Conservation (phyloP, 2,797 vertebrate genomes). For the Taeniopygia guttata region DNA sequence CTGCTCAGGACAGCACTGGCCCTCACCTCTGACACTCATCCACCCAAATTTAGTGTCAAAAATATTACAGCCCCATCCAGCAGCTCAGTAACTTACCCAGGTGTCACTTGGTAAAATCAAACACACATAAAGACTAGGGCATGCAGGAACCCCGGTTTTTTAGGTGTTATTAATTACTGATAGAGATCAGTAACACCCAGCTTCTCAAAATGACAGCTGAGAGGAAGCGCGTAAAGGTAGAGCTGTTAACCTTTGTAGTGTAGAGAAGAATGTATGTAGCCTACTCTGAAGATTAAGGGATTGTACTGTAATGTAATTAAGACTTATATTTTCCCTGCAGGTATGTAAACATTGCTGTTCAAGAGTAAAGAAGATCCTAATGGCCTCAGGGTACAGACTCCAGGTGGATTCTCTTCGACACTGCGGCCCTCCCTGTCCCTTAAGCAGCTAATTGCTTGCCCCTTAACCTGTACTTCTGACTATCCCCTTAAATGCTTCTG, state of each 20-base stretch:
- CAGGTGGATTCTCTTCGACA: background rate
- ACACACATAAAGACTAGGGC: background rate
- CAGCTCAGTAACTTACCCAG: background rate
- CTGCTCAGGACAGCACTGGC: background rate
- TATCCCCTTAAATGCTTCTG: background rate
- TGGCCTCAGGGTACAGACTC: background rate
- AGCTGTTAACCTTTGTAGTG: background rate
- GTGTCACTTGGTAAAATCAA: background rate
- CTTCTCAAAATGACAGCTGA: background rate
- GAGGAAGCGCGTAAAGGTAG: background rate
- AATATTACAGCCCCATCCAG: background rate
- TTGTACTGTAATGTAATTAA: background rate
- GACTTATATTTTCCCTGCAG: background rate
- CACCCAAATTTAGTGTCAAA: background rate
- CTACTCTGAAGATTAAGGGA: background rate
- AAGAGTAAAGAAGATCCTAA: background rate
- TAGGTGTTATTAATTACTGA: background rate
- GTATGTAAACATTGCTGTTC: fast-evolving
- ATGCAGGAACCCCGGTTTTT: background rate
- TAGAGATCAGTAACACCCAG: background rate
- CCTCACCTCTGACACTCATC: background rate
- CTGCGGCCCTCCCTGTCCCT: fast-evolving
- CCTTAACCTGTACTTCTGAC: background rate
- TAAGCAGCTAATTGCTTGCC: background rate
- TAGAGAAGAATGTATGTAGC: background rate